phyloP scores from a whole-genome alignment of 2,888 invertebrate genomes.

The Rutpela maculata region DNA sequence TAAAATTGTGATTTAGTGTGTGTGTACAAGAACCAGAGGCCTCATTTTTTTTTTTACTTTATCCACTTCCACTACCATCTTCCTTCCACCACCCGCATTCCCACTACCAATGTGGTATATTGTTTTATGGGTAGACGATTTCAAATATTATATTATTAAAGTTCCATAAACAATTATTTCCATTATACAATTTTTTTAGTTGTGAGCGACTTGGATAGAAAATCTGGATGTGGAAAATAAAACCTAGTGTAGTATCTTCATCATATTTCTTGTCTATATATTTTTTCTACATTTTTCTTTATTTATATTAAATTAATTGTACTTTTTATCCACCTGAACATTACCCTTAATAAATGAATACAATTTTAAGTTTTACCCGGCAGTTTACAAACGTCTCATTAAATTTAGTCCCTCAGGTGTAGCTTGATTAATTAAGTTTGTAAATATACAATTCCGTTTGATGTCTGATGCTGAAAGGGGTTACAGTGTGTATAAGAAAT shows the following conservation, averaged over 20 bases:
- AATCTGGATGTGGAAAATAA: too few species aligned
- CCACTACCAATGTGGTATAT: too few species aligned
- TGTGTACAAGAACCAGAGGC: too few species aligned
- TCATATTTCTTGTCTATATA: not conserved
- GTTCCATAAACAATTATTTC: too few species aligned
- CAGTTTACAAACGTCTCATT: not conserved
- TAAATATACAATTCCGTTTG: constrained; percentile 7
- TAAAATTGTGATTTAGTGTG: too few species aligned
- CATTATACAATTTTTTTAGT: too few species aligned
- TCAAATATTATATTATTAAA: too few species aligned
- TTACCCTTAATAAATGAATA: not conserved
- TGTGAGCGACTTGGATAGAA: too few species aligned
- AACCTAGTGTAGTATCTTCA: not conserved
- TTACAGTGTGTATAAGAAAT: constrained; percentile 3
- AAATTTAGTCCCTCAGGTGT: not conserved
- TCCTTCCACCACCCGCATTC: too few species aligned
- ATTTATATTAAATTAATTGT: not conserved
- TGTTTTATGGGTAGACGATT: too few species aligned
- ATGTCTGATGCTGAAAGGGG: constrained; percentile 7
- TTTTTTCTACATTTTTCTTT: not conserved
- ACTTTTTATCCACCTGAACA: not conserved
- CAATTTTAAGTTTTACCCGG: not conserved
- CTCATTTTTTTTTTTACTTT: too few species aligned
- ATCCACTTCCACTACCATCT: too few species aligned
- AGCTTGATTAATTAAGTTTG: not conserved